Base-by-base conservation (phyloP, 1,140 invertebrate genomes). In the Pogonomyrmex barbatus region DNA sequence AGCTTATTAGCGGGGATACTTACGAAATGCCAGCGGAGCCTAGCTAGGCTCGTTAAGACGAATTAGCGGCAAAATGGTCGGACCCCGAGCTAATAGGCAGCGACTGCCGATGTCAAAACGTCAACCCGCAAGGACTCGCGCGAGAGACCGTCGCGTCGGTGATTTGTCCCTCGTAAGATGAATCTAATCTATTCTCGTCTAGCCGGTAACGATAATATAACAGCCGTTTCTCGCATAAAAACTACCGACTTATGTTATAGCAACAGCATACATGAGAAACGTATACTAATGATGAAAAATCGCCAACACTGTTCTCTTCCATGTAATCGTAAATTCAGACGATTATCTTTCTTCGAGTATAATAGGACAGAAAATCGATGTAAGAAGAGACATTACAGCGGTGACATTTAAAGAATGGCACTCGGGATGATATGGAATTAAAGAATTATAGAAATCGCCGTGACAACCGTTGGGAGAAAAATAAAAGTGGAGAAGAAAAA, bases 51-150 rank as follows among this genome's bases (percentile, higher is more conserved):
- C 91, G 92, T 93, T 93, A 93, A 89, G 90, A 91, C 89, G 89
- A 93, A 93, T 94, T 93, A 93, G 89, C 87, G 87, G 76, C 68
- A 87, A 87, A 91, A 90, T 87, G 92, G 85, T 58, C 75, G 36
- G 62, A 89, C 88, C 87, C 90, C 89, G 87, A 88, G 89, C 93
- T 93, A 93, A 93, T 93, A 92, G 91, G 89, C 87, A 62, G 42
- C 76, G 92, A 91, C 91, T 89, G 87, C 87, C 90, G 88, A 89
- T 93, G 92, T 93, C 92, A 92, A 93, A 93, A 92, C 88, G 92
- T 92, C 91, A 92, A 92, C 45, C 45, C 8, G 47, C 68, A 77
- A 71, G 78, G 84, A 91, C 67, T 87, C 78, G 81, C 78, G 83
- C 78, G 81, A 75, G 83, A 81, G 87, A 88, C 78, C 71, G 65